phyloP scores from a whole-genome alignment of 2,888 invertebrate genomes.

The Sphinx pinastri region DNA sequence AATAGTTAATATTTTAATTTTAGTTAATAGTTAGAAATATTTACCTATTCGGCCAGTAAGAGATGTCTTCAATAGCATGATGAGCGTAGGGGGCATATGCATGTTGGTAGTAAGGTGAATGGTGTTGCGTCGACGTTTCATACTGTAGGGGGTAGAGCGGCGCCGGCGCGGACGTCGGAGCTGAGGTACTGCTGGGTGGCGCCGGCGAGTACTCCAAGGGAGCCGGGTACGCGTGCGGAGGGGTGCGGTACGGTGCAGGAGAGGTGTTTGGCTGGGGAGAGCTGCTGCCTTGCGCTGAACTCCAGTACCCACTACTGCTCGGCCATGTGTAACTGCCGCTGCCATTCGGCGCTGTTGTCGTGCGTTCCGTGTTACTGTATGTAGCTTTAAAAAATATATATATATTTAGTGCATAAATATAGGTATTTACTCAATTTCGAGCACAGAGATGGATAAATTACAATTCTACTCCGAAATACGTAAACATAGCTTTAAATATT shows the following conservation, averaged over 20 bases:
- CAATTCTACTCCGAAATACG: too few relatives aligned
- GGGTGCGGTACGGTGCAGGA: conserved; percentile 74
- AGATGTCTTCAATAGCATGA: conserved; percentile 78
- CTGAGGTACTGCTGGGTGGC: conserved; percentile 60
- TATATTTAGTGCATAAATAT: neutral
- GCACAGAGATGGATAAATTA: neutral
- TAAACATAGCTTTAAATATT: too few relatives aligned
- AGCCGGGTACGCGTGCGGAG: conserved; percentile 75
- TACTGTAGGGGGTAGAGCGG: conserved; percentile 76
- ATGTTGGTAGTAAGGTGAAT: conserved; percentile 77
- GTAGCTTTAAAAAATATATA: conserved; percentile 54
- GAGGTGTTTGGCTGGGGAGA: conserved; percentile 73
- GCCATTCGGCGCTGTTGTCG: conserved; percentile 63
- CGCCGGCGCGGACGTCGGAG: conserved; percentile 64
- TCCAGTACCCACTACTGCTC: conserved; percentile 73
- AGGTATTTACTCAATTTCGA: neutral
- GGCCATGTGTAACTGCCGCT: conserved; percentile 74
- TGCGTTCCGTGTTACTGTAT: conserved; percentile 69
- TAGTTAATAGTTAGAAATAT: neutral
- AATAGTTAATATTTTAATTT: too few relatives aligned
- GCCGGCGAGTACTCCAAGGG: conserved; percentile 72
- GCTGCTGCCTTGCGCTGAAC: conserved; percentile 65
- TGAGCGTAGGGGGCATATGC: conserved; percentile 79
- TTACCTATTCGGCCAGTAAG: conserved; percentile 79
- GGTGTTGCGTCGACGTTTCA: conserved; percentile 71